phyloP scores from a whole-genome alignment of 2,888 invertebrate genomes.

The Megalurothrips usitatus region DNA sequence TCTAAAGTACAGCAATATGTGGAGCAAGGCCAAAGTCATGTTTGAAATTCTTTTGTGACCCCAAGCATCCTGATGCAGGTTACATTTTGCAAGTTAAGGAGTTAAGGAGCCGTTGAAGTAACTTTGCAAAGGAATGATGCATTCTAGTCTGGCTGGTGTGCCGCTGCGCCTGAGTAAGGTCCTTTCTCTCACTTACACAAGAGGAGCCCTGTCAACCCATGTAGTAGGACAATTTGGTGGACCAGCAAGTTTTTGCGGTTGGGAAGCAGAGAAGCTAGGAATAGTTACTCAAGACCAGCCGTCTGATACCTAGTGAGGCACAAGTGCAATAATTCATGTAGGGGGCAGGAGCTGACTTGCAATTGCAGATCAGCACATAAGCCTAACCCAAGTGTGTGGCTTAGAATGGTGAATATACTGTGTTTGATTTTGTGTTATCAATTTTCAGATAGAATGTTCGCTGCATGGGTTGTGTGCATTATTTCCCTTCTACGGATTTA shows the following conservation, averaged over 20 bases:
- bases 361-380: background rate
- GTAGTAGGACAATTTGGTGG: background rate
- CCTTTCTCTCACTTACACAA: slow-evolving; percentile 8
- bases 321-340: background rate
- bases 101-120: background rate
- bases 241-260: background rate
- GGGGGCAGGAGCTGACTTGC: background rate
- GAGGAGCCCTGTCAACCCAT: background rate
- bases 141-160: slow-evolving; percentile 1
- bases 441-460: no score
- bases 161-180: background rate
- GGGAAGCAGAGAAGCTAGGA: background rate
- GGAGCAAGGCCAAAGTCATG: background rate
- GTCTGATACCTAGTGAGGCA: background rate
- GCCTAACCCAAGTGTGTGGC: background rate
- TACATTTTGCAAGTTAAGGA: background rate
- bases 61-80: background rate
- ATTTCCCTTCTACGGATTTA: no score
- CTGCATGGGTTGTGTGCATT: no score
- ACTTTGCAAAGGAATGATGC: background rate
- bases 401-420: background rate
- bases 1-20: background rate
- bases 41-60: background rate
- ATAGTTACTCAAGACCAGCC: background rate
- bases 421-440: background rate